Evolutionary conservation across 2,888 invertebrate genomes (phyloP), one percentile per base, ranked within the genome.

Genomic region (Sphaerophoria taeniata): DNA sequence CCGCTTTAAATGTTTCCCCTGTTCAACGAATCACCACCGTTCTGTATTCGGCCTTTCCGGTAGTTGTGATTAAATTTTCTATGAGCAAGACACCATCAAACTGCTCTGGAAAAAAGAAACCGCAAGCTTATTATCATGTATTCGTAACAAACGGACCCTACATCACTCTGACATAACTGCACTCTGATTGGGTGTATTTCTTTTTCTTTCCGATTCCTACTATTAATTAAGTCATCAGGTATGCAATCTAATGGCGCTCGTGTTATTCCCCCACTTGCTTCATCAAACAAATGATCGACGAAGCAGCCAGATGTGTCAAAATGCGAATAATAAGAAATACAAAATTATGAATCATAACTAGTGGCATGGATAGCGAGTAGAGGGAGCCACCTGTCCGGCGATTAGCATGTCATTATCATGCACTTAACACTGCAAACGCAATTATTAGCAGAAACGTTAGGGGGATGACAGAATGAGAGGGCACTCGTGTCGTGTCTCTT

Each of bases 151-250:
- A 74, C 51, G 16, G 45, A 53, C 45, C 73, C 67, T 53, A 55
- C 36, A 36, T 47, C 58, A 45, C 14, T 58, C 47, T 51, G 45
- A 34, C 58, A 71, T 43, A 47, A 56, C 53, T 77, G 51, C 2
- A 2, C 39, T 43, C 39, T 43, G 39, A 43, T 11, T 11, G 39
- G 39, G 6, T 43, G 65, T 49, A 69, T 36, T 67, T 67, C 51
- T 67, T 4, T 51, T 71, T 67, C 70, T 76, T 85, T 85, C 69
- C 76, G 60, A n/a, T n/a, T n/a, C n/a, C n/a, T n/a, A n/a, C n/a
- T n/a, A 73, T 76, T 81, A 77, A 85, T 85, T 76, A 85, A 85
- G 85, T 77, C 81, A 85, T 85, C 70, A 73, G 56, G 47, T 76
- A 58, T 58, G 33, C 63, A 70, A 49, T 85, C 81, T 81, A 81